Conservation (phyloP, 2,113 vertebrate species). For the Dasyurus viverrinus region DNA sequence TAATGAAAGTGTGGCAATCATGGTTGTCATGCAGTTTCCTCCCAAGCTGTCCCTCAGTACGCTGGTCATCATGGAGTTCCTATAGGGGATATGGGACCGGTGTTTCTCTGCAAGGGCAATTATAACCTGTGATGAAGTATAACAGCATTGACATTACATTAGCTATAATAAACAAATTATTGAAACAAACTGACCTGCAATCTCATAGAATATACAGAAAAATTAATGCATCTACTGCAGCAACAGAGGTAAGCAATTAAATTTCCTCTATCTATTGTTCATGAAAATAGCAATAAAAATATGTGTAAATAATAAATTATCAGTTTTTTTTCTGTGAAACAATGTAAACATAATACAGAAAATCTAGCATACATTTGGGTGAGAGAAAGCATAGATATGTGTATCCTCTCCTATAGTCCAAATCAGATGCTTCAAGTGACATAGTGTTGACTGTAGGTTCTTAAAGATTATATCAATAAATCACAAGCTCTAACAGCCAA, state of each 20-base stretch:
- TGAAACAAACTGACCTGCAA: background rate
- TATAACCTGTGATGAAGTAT: constrained; percentile 89
- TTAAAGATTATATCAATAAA: background rate
- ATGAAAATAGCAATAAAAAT: background rate
- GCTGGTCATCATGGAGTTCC: constrained; percentile 98
- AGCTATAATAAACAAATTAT: background rate
- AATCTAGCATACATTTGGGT: background rate
- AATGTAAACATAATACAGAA: background rate
- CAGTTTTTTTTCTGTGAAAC: background rate
- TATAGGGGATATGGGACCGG: constrained; percentile 94
- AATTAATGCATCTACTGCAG: background rate
- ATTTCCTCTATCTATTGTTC: background rate
- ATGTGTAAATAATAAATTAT: background rate
- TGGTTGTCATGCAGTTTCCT: constrained; percentile 98
- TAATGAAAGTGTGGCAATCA: constrained; percentile 94
- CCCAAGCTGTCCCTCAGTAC: constrained; percentile 97
- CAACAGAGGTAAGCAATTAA: background rate
- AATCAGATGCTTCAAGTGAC: background rate
- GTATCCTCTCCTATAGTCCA: background rate
- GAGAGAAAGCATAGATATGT: background rate
- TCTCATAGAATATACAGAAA: background rate
- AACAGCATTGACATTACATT: background rate
- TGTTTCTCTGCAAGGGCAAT: constrained; percentile 95
- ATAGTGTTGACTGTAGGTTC: background rate
- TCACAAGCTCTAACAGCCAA: background rate